Conservation (phyloP, 2,113 vertebrate genomes). For the Orycteropus afer region DNA sequence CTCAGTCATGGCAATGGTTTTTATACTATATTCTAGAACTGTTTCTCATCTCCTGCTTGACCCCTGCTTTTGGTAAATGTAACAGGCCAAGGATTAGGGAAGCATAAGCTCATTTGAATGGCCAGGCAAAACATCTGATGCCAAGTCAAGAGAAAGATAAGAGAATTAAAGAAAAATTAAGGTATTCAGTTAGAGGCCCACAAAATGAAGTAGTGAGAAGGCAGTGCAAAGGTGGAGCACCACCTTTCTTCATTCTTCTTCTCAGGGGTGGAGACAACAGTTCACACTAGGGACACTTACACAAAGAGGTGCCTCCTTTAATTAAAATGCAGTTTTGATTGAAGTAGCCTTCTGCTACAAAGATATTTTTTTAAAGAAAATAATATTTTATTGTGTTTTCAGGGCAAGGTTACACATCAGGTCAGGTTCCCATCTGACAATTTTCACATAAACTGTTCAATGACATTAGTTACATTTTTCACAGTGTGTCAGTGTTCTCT, state of each 20-base stretch:
- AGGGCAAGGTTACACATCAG: too few species aligned
- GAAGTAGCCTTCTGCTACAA: neutral
- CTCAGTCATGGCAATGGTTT: neutral
- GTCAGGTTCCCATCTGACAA: too few species aligned
- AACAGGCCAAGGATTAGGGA: neutral
- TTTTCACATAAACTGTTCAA: neutral
- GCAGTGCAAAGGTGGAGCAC: fast-evolving
- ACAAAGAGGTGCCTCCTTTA: neutral
- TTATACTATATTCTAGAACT: neutral
- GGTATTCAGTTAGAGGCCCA: neutral
- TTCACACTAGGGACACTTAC: neutral
- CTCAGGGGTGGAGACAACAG: neutral
- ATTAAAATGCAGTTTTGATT: neutral
- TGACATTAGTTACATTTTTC: neutral
- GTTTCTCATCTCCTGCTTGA: neutral
- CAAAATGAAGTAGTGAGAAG: neutral
- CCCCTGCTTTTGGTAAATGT: neutral
- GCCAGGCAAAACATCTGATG: neutral
- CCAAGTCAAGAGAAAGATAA: neutral
- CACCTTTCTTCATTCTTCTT: neutral
- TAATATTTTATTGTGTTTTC: neutral
- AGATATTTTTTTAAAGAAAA: neutral
- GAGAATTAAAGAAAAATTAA: neutral
- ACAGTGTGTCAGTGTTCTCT: neutral
- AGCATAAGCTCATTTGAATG: neutral